phyloP scores from a whole-genome alignment of 2,888 invertebrate genomes.

The Arctia plantaginis region DNA sequence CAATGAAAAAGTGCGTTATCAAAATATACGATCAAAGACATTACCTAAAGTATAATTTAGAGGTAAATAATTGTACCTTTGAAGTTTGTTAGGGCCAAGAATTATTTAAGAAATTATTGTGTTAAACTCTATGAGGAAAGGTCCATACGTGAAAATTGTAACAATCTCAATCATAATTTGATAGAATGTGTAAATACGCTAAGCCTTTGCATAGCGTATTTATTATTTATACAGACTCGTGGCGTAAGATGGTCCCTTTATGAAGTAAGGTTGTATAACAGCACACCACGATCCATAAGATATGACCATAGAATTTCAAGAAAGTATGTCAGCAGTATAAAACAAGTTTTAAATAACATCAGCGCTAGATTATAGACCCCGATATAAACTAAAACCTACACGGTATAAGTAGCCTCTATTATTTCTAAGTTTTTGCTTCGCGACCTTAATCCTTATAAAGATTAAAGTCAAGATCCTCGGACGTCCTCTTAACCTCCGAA shows the following conservation, averaged over 20 bases:
- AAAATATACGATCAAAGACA: not conserved
- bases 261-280: not conserved
- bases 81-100: too few relatives aligned
- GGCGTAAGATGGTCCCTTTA: not conserved
- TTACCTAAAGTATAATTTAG: not conserved
- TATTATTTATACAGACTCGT: too few relatives aligned
- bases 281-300: not conserved
- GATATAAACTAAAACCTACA: constrained; percentile 50
- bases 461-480: constrained; percentile 65
- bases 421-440: constrained; percentile 61
- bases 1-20: not conserved
- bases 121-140: not conserved
- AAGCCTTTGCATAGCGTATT: too few relatives aligned
- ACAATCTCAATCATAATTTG: not conserved
- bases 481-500: constrained; percentile 64
- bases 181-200: not conserved
- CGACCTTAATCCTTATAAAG: constrained; percentile 67
- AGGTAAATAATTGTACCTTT: not conserved
- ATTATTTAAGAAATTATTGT: not conserved
- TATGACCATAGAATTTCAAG: not conserved
- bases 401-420: constrained; percentile 50
- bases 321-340: not conserved
- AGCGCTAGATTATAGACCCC: constrained; percentile 17
- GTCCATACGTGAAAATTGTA: not conserved
- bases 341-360: constrained; percentile 4